Evolutionary conservation across 2,113 vertebrate genomes (phyloP), one percentile per base, ranked within the genome.

Genomic region (Noctilio leporinus): DNA sequence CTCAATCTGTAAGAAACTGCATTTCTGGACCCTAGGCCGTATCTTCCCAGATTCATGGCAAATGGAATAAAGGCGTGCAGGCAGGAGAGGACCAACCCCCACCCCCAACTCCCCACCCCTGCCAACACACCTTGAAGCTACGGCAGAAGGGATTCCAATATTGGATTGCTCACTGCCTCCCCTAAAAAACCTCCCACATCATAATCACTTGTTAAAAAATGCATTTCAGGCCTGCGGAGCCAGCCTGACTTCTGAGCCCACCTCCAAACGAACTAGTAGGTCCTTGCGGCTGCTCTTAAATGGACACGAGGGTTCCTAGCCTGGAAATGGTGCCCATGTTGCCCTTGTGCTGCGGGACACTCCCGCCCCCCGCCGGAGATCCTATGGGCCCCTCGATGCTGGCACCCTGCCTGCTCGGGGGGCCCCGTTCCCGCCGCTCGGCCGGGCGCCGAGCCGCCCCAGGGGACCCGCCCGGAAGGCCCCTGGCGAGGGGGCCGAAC

Each of bases 11-110:
- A 65, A 38, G 26, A 30, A 19, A 53, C n/a, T 33, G 40, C 33
- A 28, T 82, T 75, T 86, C 65, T 75, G n/a, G 72, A 43, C 40
- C 72, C 33, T 86, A 75, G 40, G 6, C 57, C 67, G 65, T 76
- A 75, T 2, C 75, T 38, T 30, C 65, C 35, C 49, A 16, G 15
- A 77, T 59, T 59, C 30, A 43, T 2, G 20, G 77, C 82, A 80
- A 70, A 47, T 5, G 38, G 22, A 26, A 24, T 15, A 59, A 53
- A 0, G 53, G 35, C 12, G 26, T 40, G 72, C 59, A 15, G 16
- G 51, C 26, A 6, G 22, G 26, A 14, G 17, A 20, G 38, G 17
- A 2, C 7, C 10, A 33, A 1, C 15, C 7, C 3, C 15, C 45
- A 55, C 16, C 8, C n/a, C n/a, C n/a, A n/a, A n/a, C n/a, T n/a